phyloP scores from a whole-genome alignment of 2,113 vertebrate genomes.

The Takifugu flavidus region DNA sequence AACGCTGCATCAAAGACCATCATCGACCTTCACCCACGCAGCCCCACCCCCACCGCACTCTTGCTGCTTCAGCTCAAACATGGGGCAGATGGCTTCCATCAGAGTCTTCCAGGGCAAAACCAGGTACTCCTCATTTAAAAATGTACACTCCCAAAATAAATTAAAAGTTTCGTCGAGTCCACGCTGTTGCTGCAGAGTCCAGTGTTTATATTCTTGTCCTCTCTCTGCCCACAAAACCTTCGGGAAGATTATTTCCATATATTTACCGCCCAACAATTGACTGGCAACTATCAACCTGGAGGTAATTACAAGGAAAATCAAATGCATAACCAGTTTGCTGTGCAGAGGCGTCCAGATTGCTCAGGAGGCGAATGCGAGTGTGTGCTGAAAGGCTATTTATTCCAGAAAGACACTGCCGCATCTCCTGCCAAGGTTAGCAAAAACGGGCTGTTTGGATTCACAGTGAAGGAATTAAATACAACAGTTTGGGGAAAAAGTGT shows the following conservation, averaged over 20 bases:
- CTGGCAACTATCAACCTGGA: constrained; percentile 49
- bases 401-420: constrained; percentile 7
- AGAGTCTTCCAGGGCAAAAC: too few relatives aligned
- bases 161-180: neutral
- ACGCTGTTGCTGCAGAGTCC: constrained; percentile 25
- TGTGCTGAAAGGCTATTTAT: neutral
- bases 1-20: constrained; percentile 24
- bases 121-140: constrained; percentile 25
- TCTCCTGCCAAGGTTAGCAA: constrained; percentile 4
- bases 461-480: neutral
- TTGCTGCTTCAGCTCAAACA: constrained; percentile 40
- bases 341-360: constrained; percentile 29
- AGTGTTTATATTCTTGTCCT: constrained; percentile 12
- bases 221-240: constrained; percentile 39
- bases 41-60: constrained; percentile 11
- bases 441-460: neutral
- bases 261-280: constrained; percentile 51
- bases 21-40: neutral
- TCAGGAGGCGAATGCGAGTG: constrained; percentile 39
- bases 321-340: constrained; percentile 48
- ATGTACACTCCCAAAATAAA: neutral
- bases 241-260: constrained; percentile 26
- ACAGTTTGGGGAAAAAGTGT: too few relatives aligned
- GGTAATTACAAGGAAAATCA: constrained; percentile 59
- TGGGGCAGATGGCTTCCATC: constrained; percentile 15